Base-by-base conservation (phyloP, 2,797 vertebrate species). In the Acanthurus lineatus region DNA sequence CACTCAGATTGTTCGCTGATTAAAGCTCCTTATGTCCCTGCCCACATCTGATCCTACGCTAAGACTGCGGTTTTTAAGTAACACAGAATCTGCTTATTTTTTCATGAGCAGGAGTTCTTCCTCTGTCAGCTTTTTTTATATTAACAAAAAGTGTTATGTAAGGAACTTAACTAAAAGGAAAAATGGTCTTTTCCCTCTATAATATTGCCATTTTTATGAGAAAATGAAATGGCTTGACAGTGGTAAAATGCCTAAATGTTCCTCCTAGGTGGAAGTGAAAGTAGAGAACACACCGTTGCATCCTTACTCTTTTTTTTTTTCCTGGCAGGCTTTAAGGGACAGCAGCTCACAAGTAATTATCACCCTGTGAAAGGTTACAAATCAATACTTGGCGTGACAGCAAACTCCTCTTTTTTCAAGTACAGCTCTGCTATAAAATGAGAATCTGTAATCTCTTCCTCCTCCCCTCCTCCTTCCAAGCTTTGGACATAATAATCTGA, bases 381-480 rank as follows among this genome's bases (percentile, higher is more conserved):
- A 94, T 93, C 92, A 92, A 88, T 92, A 89, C 81, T 64, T 83
- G 80, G 90, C 87, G 82, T 73, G 71, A 84, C 73, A 86, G 86
- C 72, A 87, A 86, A 89, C 67, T 82, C 62, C 35, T 73, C 48
- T 83, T 86, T 89, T 90, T 82, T 88, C 57, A 79, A 82, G 69
- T 76, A 65, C 69, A 77, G 79, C 78, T 83, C 57, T 58, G 76
- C 69, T 73, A 79, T 89, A 85, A 92, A 92, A 88, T 81, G 77
- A 88, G 65, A 83, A 79, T 84, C 81, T 77, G 62, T 91, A 88
- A 89, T 91, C 85, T 81, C 72, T 69, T 74, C 72, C 48, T 28
- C 72, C 61, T 64, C 61, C 72, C 60, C 73, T 58, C 71, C 66
- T 73, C 59, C 67, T 67, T 70, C 49, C 66, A 84, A 83, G 61